Evolutionary conservation across 1,140 invertebrate genomes (phyloP).

Genomic region (Drosophila subobscura): DNA sequence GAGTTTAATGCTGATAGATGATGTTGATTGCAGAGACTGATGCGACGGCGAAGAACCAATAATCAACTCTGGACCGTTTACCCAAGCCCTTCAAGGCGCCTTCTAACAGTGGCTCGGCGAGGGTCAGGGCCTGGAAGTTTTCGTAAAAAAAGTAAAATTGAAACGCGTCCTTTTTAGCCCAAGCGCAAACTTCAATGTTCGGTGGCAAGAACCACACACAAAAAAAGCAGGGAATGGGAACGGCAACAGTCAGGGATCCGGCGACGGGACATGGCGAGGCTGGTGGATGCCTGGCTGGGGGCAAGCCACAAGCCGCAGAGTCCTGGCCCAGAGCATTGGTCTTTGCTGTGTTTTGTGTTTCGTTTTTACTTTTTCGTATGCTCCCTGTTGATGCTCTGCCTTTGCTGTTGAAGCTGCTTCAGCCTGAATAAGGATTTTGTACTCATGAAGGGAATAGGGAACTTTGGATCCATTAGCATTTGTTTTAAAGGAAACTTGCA

Average conservation of each 20-base stretch:
- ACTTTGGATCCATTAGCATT: too few species aligned
- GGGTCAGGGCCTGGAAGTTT: slow-evolving; percentile 45
- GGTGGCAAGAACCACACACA: slow-evolving; percentile 26
- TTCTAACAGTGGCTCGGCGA: slow-evolving; percentile 31
- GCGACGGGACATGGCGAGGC: too few species aligned
- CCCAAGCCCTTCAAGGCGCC: slow-evolving; percentile 63
- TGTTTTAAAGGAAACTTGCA: too few species aligned
- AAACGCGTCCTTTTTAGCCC: slow-evolving; percentile 39
- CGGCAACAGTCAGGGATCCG: slow-evolving; percentile 7
- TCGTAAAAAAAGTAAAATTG: slow-evolving; percentile 45
- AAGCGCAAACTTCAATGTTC: slow-evolving; percentile 42
- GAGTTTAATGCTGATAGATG: slow-evolving; percentile 78
- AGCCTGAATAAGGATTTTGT: too few species aligned
- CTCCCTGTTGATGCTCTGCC: slow-evolving; percentile 24
- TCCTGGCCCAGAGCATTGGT: slow-evolving; percentile 46
- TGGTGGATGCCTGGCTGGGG: not conserved
- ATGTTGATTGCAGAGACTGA: slow-evolving; percentile 77
- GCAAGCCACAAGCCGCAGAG: slow-evolving; percentile 69
- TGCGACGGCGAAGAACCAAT: slow-evolving; percentile 68
- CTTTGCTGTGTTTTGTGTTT: slow-evolving; percentile 55
- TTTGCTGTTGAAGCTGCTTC: not conserved
- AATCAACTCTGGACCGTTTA: slow-evolving; percentile 68
- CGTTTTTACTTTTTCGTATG: slow-evolving; percentile 24
- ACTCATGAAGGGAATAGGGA: too few species aligned
- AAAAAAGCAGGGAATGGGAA: slow-evolving; percentile 7